Conservation (phyloP, 2,797 vertebrate genomes). For the Morus bassanus region DNA sequence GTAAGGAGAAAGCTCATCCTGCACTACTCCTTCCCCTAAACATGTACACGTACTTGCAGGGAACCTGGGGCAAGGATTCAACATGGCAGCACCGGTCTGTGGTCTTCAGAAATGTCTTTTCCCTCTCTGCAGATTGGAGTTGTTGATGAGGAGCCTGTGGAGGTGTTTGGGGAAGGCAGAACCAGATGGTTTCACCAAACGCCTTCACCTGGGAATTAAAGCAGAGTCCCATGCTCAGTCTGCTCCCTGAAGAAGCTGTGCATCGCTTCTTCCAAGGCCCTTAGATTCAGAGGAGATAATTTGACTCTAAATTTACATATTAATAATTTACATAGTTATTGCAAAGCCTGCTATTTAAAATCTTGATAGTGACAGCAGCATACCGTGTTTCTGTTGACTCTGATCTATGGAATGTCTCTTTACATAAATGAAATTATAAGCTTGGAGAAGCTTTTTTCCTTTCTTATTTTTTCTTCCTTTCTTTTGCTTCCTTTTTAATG, state of each 20-base stretch:
- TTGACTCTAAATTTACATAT: slow-evolving; percentile 59
- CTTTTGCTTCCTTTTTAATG: neutral
- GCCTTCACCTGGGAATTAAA: neutral
- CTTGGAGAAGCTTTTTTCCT: neutral
- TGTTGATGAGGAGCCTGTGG: neutral
- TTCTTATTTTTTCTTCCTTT: neutral
- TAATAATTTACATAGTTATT: slow-evolving; percentile 68
- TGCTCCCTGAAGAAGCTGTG: neutral
- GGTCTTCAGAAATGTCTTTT: neutral
- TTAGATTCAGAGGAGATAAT: slow-evolving; percentile 55
- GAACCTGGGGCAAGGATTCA: neutral
- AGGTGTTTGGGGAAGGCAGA: neutral
- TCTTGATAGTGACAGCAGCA: slow-evolving; percentile 36
- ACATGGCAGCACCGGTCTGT: neutral
- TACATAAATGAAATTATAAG: neutral
- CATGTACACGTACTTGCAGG: fast-evolving
- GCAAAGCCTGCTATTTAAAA: slow-evolving; percentile 60
- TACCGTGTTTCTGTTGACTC: slow-evolving; percentile 24
- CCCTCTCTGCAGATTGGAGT: neutral
- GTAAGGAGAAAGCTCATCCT: neutral
- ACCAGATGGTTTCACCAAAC: neutral
- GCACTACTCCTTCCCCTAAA: neutral
- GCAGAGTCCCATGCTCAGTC: neutral
- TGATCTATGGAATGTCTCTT: slow-evolving; percentile 20
- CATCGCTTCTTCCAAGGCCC: neutral